Evolutionary conservation across 2,113 vertebrate genomes (phyloP).

Genomic region (Ammodytes dubius): DNA sequence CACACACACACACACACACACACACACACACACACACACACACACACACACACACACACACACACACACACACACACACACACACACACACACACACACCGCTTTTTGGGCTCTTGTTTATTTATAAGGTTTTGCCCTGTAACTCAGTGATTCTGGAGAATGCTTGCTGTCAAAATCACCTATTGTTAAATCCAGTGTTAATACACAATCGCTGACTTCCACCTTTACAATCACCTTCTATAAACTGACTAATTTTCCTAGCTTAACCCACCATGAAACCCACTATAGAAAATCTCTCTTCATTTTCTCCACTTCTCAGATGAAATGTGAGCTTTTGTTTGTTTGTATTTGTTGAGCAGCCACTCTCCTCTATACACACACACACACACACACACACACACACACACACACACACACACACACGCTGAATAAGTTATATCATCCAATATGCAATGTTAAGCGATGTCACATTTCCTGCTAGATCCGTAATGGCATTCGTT

Average conservation of each 20-base stretch:
- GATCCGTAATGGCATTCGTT: conserved; percentile 53
- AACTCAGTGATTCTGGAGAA: too few relatives aligned
- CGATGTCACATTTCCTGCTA: conserved; percentile 50
- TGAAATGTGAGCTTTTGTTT: conserved; percentile 28
- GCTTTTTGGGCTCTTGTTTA: conserved; percentile 52
- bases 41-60: too few relatives aligned
- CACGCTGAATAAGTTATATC: conserved; percentile 38
- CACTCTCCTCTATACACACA: conserved; percentile 23
- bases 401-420: conserved; percentile 27
- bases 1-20: conserved; percentile 1
- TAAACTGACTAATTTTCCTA: conserved; percentile 46
- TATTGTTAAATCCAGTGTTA: too few relatives aligned
- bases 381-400: too few relatives aligned
- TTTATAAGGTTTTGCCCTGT: too few relatives aligned
- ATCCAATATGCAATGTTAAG: conserved; percentile 48
- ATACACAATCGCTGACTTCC: background rate
- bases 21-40: too few relatives aligned
- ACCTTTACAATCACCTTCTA: conserved; percentile 48
- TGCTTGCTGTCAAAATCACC: too few relatives aligned
- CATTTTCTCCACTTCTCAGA: conserved; percentile 22
- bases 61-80: conserved; percentile 1
- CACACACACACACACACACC: conserved; percentile 12
- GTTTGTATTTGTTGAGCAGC: conserved; percentile 10
- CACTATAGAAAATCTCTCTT: too few relatives aligned
- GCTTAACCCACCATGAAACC: conserved; percentile 13